Conservation (phyloP, 2,113 vertebrate genomes). For the Panthera leo region DNA sequence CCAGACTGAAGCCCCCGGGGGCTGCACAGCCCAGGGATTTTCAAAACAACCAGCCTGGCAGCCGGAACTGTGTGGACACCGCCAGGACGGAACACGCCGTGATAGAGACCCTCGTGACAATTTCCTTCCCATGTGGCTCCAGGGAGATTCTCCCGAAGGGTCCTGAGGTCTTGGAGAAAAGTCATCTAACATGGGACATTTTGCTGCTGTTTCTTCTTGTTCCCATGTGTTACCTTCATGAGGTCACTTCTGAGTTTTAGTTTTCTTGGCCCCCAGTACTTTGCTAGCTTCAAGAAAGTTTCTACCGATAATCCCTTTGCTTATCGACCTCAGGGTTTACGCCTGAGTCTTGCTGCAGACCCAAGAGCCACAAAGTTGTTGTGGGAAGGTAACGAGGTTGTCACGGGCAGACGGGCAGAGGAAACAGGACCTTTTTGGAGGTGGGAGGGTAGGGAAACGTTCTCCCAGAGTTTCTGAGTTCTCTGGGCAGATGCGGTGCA, state of each 20-base stretch:
- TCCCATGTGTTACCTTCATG: too few relatives aligned
- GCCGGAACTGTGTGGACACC: rapidly evolving
- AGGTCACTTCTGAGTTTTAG: too few relatives aligned
- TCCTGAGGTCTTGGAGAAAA: not conserved
- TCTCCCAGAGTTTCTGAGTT: not conserved
- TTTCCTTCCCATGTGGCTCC: not conserved
- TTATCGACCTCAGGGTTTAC: too few relatives aligned
- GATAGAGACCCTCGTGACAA: rapidly evolving
- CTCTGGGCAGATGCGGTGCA: not conserved
- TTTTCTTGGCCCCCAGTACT: not conserved
- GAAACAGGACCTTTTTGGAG: too few relatives aligned
- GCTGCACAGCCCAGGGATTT: not conserved
- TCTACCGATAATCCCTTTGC: too few relatives aligned
- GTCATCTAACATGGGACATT: not conserved
- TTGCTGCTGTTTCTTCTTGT: not conserved
- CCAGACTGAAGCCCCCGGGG: too few relatives aligned
- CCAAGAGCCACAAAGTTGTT: not conserved
- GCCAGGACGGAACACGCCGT: not conserved
- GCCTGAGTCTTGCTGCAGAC: not conserved
- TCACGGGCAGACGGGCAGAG: too few relatives aligned
- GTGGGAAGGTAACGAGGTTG: too few relatives aligned
- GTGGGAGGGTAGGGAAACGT: not conserved
- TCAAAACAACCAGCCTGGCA: not conserved
- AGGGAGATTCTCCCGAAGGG: not conserved
- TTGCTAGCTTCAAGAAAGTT: too few relatives aligned